Evolutionary conservation across 2,797 vertebrate genomes (phyloP), one percentile per base, ranked within the genome.

Genomic region (Falco concolor): DNA sequence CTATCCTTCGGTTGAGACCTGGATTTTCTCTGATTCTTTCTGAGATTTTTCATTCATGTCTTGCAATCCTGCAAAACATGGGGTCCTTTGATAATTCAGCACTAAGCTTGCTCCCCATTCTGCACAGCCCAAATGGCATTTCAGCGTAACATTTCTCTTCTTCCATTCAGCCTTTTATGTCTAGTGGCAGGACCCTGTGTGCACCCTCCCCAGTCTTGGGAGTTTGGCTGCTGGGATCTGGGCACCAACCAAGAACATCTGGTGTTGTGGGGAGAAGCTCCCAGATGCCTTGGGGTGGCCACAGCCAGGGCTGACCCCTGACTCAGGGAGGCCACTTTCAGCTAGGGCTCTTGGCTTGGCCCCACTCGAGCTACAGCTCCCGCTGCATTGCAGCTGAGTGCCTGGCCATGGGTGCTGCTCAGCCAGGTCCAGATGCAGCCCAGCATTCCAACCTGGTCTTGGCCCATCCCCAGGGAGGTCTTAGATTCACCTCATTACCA

Each of bases 261-360:
- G 22, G 11, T n/a, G 8, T 47, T 34, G 28, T 10, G 25, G 28
- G 30, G 10, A 75, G 28, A 74, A 8, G 23, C 4, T 91, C 15
- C 8, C 34, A 53, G 59, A 14, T 52, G 4, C 8, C 1, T 1
- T n/a, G n/a, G 10, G 17, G 7, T 38, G 56, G 21, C 27, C n/a
- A 8, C 4, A 3, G 1, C n/a, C 68, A 52, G 28, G 20, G 6
- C 3, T 60, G 18, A 34, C 6, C 1, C 2, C 6, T 70, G 28
- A 27, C 15, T 28, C 11, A 49, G 32, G 17, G 6, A 2, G 63
- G 14, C 8, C 9, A 11, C 9, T 68, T 91, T 50, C 25, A 59
- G 17, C 24, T 27, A 44, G 45, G 40, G 25, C 1, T 78, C 32
- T 45, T 72, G 8, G 7, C 34, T 67, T 30, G 34, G 47, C 6